A percentile compares a stretch with the other conserved stretches of the same genome.
Conservation (phyloP, 92 coral and sea anemone species). For the Galaxea fascicularis region DNA sequence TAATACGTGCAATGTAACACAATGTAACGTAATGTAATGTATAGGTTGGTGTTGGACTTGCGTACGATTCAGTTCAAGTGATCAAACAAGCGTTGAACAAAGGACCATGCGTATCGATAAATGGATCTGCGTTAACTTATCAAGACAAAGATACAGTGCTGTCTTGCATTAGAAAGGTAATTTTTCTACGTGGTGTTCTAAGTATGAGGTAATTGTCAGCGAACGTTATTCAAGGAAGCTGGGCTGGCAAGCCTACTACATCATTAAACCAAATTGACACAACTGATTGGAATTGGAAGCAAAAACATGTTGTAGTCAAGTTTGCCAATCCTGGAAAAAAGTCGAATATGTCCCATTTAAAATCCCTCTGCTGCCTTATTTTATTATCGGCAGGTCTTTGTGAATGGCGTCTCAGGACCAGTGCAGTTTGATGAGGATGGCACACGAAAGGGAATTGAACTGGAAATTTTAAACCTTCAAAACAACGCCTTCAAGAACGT, state of each 20-base stretch:
- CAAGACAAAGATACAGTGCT: not conserved
- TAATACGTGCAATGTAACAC: no score
- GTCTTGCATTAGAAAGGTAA: not conserved
- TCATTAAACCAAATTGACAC: no score
- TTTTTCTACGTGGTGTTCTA: no score
- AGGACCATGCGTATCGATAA: not conserved
- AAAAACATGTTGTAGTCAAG: no score
- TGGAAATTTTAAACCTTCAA: conserved; percentile 59
- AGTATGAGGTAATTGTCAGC: no score
- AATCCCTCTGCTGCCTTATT: not conserved
- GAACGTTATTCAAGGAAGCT: no score
- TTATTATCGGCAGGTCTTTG: conserved; percentile 14
- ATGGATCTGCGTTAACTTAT: not conserved
- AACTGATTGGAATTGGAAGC: no score
- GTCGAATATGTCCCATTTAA: no score
- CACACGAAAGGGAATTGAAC: conserved; percentile 44
- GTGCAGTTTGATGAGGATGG: conserved; percentile 65
- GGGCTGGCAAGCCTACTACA: no score
- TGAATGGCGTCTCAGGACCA: conserved; percentile 43
- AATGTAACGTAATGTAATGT: not conserved
- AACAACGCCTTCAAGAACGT: conserved; percentile 52
- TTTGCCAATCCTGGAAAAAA: no score
- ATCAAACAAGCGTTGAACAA: conserved; percentile 7
- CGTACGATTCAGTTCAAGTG: conserved; percentile 20
- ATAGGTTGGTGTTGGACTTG: conserved; percentile 30